These are phyloP conservation scores for Elaphurus davidianus DNA, from an alignment of 2,113 vertebrate genomes.

Conservation along the genomic window DNA sequence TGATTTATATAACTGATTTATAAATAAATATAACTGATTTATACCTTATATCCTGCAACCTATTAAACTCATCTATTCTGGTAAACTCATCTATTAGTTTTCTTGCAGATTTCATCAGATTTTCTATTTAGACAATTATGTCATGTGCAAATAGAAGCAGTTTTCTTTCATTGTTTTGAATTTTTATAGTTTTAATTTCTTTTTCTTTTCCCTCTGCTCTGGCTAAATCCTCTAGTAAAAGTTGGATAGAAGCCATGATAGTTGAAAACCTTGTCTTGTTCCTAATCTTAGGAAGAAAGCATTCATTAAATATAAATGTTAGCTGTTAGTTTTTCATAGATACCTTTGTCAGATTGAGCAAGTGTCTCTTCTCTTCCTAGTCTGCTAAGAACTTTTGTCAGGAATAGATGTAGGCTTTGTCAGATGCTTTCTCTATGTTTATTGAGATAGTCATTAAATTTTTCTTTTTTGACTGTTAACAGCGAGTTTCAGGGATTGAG, in stretches of 20 bases:
- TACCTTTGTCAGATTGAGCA: neutral
- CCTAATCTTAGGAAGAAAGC: neutral
- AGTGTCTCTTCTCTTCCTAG: neutral
- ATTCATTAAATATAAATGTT: neutral
- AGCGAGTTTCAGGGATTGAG: neutral
- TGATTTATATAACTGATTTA: neutral
- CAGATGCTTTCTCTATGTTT: neutral
- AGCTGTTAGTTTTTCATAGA: neutral
- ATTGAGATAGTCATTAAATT: neutral
- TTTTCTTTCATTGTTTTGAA: neutral
- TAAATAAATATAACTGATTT: neutral
- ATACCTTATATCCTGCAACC: neutral
- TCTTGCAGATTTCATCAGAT: neutral
- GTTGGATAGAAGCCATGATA: neutral
- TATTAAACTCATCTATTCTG: neutral
- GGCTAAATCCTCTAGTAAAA: neutral
- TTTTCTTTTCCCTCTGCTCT: neutral
- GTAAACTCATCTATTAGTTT: neutral
- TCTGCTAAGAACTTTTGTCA: neutral
- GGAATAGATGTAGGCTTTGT: neutral
- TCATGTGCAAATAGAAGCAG: neutral
- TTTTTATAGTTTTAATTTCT: slow-evolving; percentile 21
- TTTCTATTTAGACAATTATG: neutral
- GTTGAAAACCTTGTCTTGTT: neutral
- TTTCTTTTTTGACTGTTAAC: neutral